These are phyloP conservation scores for Pseudorhombus dupliciocellatus DNA, from an alignment of 2,113 vertebrate genomes.

Conservation along the genomic window DNA sequence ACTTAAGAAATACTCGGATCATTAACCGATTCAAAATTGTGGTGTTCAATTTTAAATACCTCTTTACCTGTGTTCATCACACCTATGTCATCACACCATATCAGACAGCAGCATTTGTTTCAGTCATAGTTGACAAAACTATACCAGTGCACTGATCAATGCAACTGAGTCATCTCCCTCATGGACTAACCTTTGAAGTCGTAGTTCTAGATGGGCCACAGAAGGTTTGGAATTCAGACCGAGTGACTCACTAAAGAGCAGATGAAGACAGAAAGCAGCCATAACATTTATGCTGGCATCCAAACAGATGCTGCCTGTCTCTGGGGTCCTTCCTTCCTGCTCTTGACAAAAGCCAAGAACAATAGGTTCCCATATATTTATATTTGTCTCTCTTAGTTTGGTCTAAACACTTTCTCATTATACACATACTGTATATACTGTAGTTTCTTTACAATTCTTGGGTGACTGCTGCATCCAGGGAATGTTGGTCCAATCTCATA, in stretches of 20 bases:
- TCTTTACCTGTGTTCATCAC: too few species aligned
- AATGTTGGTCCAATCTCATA: conserved; percentile 32
- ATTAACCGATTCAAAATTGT: neutral
- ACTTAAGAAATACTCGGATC: too few species aligned
- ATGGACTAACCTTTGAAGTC: conserved; percentile 41
- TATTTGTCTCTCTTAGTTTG: neutral
- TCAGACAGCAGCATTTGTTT: neutral
- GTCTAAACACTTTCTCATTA: neutral
- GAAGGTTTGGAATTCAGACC: conserved; percentile 31
- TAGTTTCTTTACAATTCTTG: conserved; percentile 6
- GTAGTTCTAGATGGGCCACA: conserved; percentile 5
- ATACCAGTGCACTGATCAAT: conserved; percentile 8
- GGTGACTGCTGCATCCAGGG: neutral
- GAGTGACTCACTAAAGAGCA: conserved; percentile 34
- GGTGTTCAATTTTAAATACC: neutral
- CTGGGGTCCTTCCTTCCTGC: conserved; percentile 11
- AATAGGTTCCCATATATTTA: neutral
- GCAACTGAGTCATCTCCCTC: conserved; percentile 16
- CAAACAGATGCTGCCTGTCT: conserved; percentile 21
- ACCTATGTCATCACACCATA: neutral
- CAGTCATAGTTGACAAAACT: conserved; percentile 6
- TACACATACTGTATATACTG: neutral
- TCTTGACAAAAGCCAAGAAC: neutral
- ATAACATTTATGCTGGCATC: conserved; percentile 34
- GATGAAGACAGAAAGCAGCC: conserved; percentile 32